These are phyloP conservation scores for Falcunculus frontatus DNA, from an alignment of 2,113 vertebrate genomes.

Conservation along the genomic window DNA sequence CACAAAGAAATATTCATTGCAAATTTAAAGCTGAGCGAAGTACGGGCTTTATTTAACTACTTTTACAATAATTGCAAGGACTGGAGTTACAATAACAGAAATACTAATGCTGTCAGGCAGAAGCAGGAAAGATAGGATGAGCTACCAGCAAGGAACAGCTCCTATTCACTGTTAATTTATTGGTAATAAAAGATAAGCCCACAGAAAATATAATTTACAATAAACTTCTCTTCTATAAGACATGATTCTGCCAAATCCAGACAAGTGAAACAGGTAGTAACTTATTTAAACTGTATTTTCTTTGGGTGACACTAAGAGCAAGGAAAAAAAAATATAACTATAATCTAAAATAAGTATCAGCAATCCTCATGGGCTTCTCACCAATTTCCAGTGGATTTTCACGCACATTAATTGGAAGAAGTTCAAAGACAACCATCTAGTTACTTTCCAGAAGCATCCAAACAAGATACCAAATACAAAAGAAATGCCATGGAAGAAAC, in stretches of 20 bases:
- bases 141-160: background rate
- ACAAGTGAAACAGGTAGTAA: background rate
- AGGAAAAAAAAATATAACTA: background rate
- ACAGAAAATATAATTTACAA: background rate
- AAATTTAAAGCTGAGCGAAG: background rate
- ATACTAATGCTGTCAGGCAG: background rate
- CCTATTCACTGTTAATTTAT: background rate
- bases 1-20: background rate
- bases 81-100: background rate
- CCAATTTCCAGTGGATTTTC: background rate
- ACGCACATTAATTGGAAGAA: background rate
- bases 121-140: background rate
- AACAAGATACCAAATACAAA: background rate
- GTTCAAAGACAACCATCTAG: background rate
- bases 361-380: background rate
- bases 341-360: background rate
- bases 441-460: background rate
- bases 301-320: background rate
- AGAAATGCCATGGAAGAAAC: background rate
- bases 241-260: background rate
- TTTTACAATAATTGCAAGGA: background rate
- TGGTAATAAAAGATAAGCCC: constrained; percentile 19
- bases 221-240: background rate
- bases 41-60: background rate
- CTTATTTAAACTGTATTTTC: background rate